Evolutionary conservation across 1,140 invertebrate genomes (phyloP).

Genomic region (Brachionus paranguensis): DNA sequence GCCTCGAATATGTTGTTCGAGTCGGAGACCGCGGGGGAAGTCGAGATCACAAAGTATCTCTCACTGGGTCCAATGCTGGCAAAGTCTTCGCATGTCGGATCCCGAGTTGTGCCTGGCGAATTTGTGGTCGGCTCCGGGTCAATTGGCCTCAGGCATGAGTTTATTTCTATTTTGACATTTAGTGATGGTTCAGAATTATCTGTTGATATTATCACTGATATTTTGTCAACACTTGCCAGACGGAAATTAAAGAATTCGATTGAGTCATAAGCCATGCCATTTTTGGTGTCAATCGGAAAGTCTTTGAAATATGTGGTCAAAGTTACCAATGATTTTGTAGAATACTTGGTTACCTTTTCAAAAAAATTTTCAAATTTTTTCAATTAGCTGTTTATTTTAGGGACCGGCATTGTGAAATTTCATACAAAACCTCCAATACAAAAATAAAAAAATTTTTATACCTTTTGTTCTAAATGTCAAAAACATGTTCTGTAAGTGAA

Average conservation of each 20-base stretch:
- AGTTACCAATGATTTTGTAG: neutral
- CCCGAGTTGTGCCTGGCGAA: neutral
- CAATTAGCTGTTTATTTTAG: no score
- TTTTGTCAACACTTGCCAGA: neutral
- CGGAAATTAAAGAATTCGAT: neutral
- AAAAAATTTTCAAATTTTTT: neutral
- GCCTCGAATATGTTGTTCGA: neutral
- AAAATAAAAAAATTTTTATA: no score
- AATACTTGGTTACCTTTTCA: neutral
- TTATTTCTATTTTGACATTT: neutral
- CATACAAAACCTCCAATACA: no score
- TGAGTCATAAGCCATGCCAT: neutral
- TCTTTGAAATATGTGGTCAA: neutral
- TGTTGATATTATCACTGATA: neutral
- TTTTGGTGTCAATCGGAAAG: neutral
- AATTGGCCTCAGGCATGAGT: neutral
- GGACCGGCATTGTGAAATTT: no score
- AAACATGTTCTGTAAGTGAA: no score
- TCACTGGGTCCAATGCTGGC: neutral
- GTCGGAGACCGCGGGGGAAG: neutral
- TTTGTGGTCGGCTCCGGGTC: neutral
- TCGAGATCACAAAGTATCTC: neutral
- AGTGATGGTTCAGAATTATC: neutral
- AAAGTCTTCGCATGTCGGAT: neutral
- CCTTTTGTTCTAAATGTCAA: no score